Evolutionary conservation across 1,140 invertebrate genomes (phyloP), one percentile per base, ranked within the genome.

Genomic region (Orius insidiosus): DNA sequence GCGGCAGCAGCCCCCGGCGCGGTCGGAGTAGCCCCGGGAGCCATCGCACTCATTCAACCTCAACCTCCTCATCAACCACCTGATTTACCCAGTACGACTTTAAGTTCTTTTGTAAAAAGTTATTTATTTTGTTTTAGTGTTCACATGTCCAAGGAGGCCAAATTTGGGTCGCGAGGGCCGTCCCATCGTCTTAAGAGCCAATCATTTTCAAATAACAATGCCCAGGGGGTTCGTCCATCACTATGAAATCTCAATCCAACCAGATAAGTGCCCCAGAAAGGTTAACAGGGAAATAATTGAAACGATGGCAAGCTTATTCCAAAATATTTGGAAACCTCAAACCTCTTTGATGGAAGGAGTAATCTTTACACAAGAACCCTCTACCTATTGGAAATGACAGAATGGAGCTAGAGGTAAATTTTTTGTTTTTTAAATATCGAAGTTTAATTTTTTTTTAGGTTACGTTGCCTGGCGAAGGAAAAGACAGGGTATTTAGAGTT

Each of bases 241-340:
- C 63, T 99, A 99, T 65, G 90, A 97, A 64, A 88, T 99, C 40
- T 92, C 86, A 98, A 98, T 99, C 58, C 88, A 93, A 58, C 96
- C 96, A 16, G 96, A 99, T 64, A 99, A 99, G 68, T 99, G 96
- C 69, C 96, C 96, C 50, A 94, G 98, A 73, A 94, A 98, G 73
- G 92, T 93, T 47, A 99, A 99, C 71, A 78, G 94, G 55, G 96
- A 99, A 75, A 99, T 99, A 60, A 94, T 99, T 59, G 92, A 98
- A 66, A 97, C 92, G 6, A 98, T 98, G 94, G 95, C 83, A 93
- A 60, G 82, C 89, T 31, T 98, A 97, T 65, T 83, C 80, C 80
- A 96, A 96, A 69, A 93, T 98, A 59, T 99, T 99, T 74, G 85
- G 90, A 60, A 86, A 86, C 58, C 67, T 96, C 34, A 96, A 95